A percentile compares a stretch with the other conserved stretches of the same genome.
Evolutionary conservation across 2,797 vertebrate species (phyloP).

Genomic region (Enteromius unitaeniatus): DNA sequence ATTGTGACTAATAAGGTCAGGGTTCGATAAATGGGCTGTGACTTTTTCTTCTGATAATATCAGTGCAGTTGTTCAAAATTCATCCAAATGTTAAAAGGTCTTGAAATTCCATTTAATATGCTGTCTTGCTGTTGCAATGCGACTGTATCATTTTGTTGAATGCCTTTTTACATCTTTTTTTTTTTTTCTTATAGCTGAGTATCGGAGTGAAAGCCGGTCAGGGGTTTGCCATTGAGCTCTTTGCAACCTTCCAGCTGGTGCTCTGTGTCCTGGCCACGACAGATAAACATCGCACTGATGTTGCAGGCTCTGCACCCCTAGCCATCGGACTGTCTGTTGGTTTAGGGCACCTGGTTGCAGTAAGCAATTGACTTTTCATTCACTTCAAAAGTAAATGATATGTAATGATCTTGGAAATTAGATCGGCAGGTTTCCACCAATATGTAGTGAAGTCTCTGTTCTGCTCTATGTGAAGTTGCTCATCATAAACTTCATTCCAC

Average conservation of each 20-base stretch:
- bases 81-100: not conserved
- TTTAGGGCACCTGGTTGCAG: slow-evolving; percentile 82
- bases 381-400: not conserved
- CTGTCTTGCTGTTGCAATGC: not conserved
- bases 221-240: slow-evolving; percentile 83
- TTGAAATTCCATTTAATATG: not conserved
- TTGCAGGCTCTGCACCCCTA: slow-evolving; percentile 77
- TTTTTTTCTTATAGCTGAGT: slow-evolving; percentile 51
- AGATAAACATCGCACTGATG: slow-evolving; percentile 78
- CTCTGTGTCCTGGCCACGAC: slow-evolving; percentile 83
- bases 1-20: not conserved
- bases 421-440: not conserved
- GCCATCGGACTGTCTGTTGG: slow-evolving; percentile 83
- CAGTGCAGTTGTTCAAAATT: not conserved
- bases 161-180: not conserved
- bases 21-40: not conserved
- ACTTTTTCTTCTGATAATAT: not conserved
- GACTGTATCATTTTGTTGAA: not conserved
- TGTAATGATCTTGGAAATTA: not conserved
- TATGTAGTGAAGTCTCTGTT: not conserved
- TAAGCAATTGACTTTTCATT: slow-evolving; percentile 66
- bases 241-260: slow-evolving; percentile 86
- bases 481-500: slow-evolving; percentile 37
- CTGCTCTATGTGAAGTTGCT: slow-evolving; percentile 50
- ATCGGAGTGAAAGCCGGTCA: slow-evolving; percentile 73